phyloP scores from a whole-genome alignment of 2,888 invertebrate species.

The Erebia aethiops region DNA sequence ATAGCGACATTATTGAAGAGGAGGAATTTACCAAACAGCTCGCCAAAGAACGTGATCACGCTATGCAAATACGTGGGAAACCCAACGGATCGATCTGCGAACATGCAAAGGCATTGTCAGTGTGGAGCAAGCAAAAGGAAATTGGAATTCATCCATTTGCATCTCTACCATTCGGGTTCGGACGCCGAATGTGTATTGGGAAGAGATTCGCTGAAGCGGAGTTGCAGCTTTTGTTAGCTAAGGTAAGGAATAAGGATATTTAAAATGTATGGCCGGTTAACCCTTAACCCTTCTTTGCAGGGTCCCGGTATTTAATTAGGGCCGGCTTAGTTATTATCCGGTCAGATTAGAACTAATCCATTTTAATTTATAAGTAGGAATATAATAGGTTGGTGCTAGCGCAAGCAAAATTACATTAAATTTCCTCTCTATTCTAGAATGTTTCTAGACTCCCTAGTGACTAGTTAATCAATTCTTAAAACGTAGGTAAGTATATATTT shows the following conservation, averaged over 20 bases:
- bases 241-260: slow-evolving; percentile 74
- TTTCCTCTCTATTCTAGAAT: no score
- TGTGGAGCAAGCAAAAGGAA: slow-evolving; percentile 77
- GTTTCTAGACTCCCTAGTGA: no score
- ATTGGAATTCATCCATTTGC: slow-evolving; percentile 88
- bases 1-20: slow-evolving; percentile 22
- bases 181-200: slow-evolving; percentile 90
- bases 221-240: slow-evolving; percentile 88
- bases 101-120: slow-evolving; percentile 42
- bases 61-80: slow-evolving; percentile 19
- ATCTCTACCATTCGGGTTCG: slow-evolving; percentile 89
- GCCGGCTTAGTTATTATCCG: background rate
- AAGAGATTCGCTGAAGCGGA: slow-evolving; percentile 92
- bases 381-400: background rate
- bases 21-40: background rate
- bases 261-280: background rate
- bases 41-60: slow-evolving; percentile 4
- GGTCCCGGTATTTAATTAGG: background rate
- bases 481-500: no score
- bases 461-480: no score
- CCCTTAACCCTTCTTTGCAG: background rate
- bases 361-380: background rate
- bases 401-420: no score
- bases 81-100: slow-evolving; percentile 35
- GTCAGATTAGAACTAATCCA: background rate